Conservation (phyloP, 1,140 invertebrate genomes). For the Ectropis grisescens region DNA sequence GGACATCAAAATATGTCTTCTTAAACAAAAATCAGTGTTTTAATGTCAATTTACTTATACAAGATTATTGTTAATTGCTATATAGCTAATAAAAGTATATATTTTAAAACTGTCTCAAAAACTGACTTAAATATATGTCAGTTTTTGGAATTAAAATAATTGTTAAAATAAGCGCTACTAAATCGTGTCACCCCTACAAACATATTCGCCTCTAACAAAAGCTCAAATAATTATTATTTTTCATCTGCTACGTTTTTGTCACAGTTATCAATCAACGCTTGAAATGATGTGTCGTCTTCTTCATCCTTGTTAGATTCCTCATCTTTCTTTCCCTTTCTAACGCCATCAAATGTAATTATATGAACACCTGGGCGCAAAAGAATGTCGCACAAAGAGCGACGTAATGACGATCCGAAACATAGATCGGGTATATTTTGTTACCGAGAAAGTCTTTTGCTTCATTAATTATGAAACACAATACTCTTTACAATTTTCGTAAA, state of each 20-base stretch:
- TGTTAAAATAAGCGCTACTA: no score
- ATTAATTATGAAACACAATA: conserved; percentile 70
- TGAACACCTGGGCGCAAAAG: conserved; percentile 65
- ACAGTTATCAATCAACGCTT: conserved; percentile 69
- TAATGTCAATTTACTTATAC: no score
- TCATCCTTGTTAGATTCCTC: conserved; percentile 13
- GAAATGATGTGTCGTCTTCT: conserved; percentile 28
- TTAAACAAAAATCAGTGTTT: no score
- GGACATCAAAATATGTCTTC: no score
- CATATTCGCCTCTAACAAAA: conserved; percentile 61
- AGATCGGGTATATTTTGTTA: conserved; percentile 65
- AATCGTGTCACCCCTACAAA: conserved; percentile 42
- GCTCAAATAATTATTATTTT: conserved; percentile 69
- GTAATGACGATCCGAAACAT: conserved; percentile 66
- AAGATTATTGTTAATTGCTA: no score
- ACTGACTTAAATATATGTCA: no score
- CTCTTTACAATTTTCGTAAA: conserved; percentile 57
- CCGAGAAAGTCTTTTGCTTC: conserved; percentile 65
- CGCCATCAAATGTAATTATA: conserved; percentile 57
- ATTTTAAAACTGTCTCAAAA: no score
- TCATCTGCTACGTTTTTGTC: conserved; percentile 68
- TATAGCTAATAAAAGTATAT: no score
- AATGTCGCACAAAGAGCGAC: conserved; percentile 68
- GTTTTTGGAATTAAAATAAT: no score
- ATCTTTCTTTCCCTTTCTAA: conserved; percentile 31